Base-by-base conservation (phyloP, 2,113 vertebrate species). In the Muscicapa adusta region DNA sequence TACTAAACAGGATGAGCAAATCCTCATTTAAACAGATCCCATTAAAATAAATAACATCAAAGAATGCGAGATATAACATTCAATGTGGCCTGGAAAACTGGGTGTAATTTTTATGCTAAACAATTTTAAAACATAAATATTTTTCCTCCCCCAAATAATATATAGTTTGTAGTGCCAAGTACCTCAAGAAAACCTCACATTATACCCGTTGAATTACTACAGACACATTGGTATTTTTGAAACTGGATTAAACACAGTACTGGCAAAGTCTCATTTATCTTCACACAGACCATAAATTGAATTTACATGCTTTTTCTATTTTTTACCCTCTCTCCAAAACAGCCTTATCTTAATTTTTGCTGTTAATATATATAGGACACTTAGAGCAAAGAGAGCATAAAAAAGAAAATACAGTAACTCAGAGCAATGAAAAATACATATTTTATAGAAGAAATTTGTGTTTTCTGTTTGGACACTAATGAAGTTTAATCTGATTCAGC, bases 111-210 rank as follows among this genome's bases (percentile, higher is more conserved):
- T 94, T 81, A 71, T 56, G 48, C 42, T 91, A 82, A 81, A 76
- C 12, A 93, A 66, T 24, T 58, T 13, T 56, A 70, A 93, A 71
- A 45, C 9, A 45, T 31, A 89, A 68, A 86, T 72, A 90, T 48
- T 91, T 87, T 81, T 42, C 23, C 54, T 40, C 38, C 60, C 51
- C 43, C 13, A 42, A 75, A 56, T 88, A 91, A 89, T 62, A 85
- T 71, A 60, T 29, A n/a, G 22, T 16, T 13, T 71, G 20, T 34
- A 77, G 47, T 85, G 89, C 58, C 77, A 95, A 82, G 29, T 85
- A 40, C 34, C 71, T 72, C 81, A 77, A 86, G 95, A 95, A 96
- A 97, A 80, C 12, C 40, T 83, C 79, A 78, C n/a, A 38, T 80
- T 78, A 65, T 66, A 79, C 18, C 11, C 20, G 54, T 67, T 81